Evolutionary conservation across 92 coral and sea anemone species (phyloP), one percentile per base, ranked within the genome.

Genomic region (Montipora capitata): DNA sequence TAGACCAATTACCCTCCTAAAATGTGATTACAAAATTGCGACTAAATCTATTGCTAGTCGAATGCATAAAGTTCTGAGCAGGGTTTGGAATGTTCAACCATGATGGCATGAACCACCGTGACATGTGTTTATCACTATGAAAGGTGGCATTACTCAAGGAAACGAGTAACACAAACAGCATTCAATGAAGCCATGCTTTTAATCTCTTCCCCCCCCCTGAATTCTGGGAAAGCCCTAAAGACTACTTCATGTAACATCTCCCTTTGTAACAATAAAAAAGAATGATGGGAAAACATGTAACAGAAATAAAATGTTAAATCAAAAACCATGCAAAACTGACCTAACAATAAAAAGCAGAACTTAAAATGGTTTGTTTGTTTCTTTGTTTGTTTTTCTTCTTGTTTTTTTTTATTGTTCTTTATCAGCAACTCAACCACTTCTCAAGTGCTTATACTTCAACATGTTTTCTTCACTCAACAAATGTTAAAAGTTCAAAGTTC

Each of bases 161-260:
- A 1, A 20, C 52, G 2, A 45, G 52, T 9, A 45, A 45, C 52
- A 45, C 5, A 45, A 45, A 9, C 52, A 45, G 2, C 64, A 15
- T 15, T 58, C 14, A 18, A 86, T 43, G 57, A 61, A 76, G 71
- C 74, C 40, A n/a, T 64, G 38, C 40, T 64, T 81, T 64, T 64
- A 64, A n/a, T 16, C 3, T 10, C n/a, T n/a, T n/a, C 40, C 38
- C 5, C 40, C 8, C 35, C 69, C 35, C 10, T 6, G 39, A 18
- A n/a, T 64, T n/a, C 35, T 64, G 69, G 69, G 69, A 64, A 64
- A 18, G 39, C 77, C 18, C 49, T 54, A 76, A 20, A 54, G 10
- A 76, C 67, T 76, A 76, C 80, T 76, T 76, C 70, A 58, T 77
- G 82, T 58, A 77, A 77, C 82, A 77, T 58, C 68, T 63, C 74